A percentile compares a stretch with the other conserved stretches of the same genome.
Conservation (phyloP, 2,888 invertebrate species). For the Shargacucullia verbasci region DNA sequence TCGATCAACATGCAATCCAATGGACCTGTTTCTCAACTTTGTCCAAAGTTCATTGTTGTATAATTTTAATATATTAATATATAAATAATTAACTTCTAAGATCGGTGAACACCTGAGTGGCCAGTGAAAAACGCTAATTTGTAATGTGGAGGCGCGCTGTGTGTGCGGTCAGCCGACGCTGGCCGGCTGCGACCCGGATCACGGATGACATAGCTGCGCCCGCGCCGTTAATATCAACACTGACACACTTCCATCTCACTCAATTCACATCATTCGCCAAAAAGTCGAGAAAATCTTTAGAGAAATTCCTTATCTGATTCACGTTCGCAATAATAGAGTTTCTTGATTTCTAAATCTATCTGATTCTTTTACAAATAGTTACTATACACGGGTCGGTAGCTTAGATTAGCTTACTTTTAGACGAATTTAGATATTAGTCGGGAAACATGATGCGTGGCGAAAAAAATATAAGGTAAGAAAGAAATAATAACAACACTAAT, state of each 20-base stretch:
- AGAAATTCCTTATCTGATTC: conserved; percentile 21
- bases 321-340: conserved; percentile 27
- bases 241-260: conserved; percentile 54
- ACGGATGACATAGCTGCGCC: conserved; percentile 71
- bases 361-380: too few relatives aligned
- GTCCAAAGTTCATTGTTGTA: neutral
- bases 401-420: too few relatives aligned
- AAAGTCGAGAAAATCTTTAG: conserved; percentile 32
- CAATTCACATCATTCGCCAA: conserved; percentile 41
- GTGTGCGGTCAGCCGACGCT: conserved; percentile 39
- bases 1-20: too few relatives aligned
- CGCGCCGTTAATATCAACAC: conserved; percentile 64
- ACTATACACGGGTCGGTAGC: too few relatives aligned
- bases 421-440: too few relatives aligned
- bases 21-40: too few relatives aligned
- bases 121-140: conserved; percentile 32
- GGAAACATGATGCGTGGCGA: too few relatives aligned
- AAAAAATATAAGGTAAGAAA: too few relatives aligned
- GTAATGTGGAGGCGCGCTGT: conserved; percentile 23
- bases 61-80: neutral
- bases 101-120: conserved; percentile 1
- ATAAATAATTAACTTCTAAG: neutral
- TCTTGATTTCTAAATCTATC: conserved; percentile 34
- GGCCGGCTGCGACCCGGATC: conserved; percentile 80
- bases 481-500: too few relatives aligned